Conservation (phyloP, 2,113 vertebrate genomes). For the Crotalus horridus region DNA sequence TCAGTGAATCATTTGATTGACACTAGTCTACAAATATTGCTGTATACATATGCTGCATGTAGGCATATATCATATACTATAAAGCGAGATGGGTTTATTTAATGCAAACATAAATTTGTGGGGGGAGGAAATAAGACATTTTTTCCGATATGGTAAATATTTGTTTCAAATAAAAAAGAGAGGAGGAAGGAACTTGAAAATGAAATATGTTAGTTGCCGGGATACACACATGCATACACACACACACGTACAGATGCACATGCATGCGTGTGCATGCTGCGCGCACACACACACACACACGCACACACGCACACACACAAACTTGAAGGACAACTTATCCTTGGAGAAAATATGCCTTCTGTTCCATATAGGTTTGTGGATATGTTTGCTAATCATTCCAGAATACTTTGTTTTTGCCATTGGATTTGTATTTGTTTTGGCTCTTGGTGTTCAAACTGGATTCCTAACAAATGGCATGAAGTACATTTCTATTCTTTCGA, state of each 20-base stretch:
- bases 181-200: slow-evolving; percentile 55
- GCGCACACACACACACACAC: slow-evolving; percentile 32
- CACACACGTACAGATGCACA: slow-evolving; percentile 5
- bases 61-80: slow-evolving; percentile 37
- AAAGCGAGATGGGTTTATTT: slow-evolving; percentile 49
- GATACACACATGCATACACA: slow-evolving; percentile 45
- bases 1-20: slow-evolving; percentile 54
- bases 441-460: slow-evolving; percentile 64
- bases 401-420: slow-evolving; percentile 64
- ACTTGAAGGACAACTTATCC: slow-evolving; percentile 65
- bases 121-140: slow-evolving; percentile 41
- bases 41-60: slow-evolving; percentile 21
- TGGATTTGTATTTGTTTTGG: slow-evolving; percentile 67
- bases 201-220: slow-evolving; percentile 43
- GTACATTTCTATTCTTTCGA: slow-evolving; percentile 66
- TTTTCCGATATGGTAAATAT: slow-evolving; percentile 61
- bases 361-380: slow-evolving; percentile 49
- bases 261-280: not conserved
- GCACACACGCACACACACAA: slow-evolving; percentile 9
- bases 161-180: slow-evolving; percentile 46
- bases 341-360: slow-evolving; percentile 62
- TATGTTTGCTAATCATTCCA: slow-evolving; percentile 64
- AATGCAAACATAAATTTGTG: slow-evolving; percentile 48
- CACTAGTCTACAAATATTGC: slow-evolving; percentile 43
- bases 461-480: slow-evolving; percentile 64